Evolutionary conservation across 2,888 invertebrate species (phyloP).

Genomic region (Aspidiotus rigidus): DNA sequence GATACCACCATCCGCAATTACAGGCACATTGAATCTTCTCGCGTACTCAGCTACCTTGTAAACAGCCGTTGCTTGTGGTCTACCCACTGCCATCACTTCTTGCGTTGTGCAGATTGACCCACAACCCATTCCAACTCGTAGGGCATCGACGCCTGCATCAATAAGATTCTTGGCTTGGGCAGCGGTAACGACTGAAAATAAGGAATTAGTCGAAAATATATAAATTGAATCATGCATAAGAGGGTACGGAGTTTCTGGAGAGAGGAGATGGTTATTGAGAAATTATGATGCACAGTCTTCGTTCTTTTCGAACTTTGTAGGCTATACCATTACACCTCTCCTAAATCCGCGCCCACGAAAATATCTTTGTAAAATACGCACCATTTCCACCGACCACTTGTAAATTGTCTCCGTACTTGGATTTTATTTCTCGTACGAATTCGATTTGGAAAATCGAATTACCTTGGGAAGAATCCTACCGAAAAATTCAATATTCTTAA

Average conservation of each 20-base stretch:
- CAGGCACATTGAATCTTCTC: slow-evolving; percentile 78
- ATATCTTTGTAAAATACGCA: no score
- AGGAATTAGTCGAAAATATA: no score
- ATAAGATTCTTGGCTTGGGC: slow-evolving; percentile 94
- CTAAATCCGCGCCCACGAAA: no score
- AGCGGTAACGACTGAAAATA: slow-evolving; percentile 73
- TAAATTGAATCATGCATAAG: background rate
- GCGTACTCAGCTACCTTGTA: slow-evolving; percentile 91
- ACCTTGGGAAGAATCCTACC: slow-evolving; percentile 94
- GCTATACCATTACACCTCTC: no score
- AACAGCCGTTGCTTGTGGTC: slow-evolving; percentile 96
- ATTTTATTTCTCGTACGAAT: slow-evolving; percentile 86
- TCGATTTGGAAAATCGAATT: slow-evolving; percentile 92
- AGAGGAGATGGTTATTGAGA: no score
- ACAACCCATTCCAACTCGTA: slow-evolving; percentile 98
- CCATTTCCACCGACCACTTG: slow-evolving; percentile 94
- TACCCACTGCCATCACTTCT: slow-evolving; percentile 97
- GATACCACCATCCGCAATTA: slow-evolving; percentile 98
- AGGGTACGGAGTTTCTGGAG: no score
- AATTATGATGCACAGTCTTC: no score
- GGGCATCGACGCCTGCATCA: slow-evolving; percentile 91
- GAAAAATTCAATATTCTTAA: slow-evolving; percentile 37
- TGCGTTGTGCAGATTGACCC: no score
- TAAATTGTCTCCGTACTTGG: slow-evolving; percentile 71
- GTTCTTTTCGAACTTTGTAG: no score